Evolutionary conservation across 2,888 invertebrate genomes (phyloP).

Genomic region (Aleiodes leptofemur): DNA sequence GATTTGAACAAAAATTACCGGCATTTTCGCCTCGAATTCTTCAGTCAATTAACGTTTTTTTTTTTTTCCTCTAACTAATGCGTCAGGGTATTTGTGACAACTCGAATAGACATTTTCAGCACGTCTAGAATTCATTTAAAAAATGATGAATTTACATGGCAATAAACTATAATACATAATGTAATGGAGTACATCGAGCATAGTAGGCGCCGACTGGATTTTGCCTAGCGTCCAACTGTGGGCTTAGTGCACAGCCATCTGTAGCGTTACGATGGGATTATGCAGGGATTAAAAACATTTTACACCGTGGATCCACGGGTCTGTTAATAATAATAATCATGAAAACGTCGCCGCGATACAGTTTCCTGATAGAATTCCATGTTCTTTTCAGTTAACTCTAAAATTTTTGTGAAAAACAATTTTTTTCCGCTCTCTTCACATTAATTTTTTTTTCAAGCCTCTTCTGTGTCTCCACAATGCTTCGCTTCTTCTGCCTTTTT

Average conservation of each 20-base stretch:
- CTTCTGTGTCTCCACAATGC: not conserved
- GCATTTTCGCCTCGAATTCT: not conserved
- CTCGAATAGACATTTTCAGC: not conserved
- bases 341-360: slow-evolving; percentile 43
- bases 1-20: no score
- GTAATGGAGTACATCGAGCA: slow-evolving; percentile 35
- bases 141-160: slow-evolving; percentile 19
- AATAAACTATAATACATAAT: slow-evolving; percentile 31
- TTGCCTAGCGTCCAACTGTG: slow-evolving; percentile 35
- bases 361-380: slow-evolving; percentile 39
- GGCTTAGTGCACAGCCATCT: slow-evolving; percentile 61
- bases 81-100: not conserved
- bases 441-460: not conserved
- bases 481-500: not conserved
- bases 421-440: not conserved
- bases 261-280: slow-evolving; percentile 63
- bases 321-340: slow-evolving; percentile 62
- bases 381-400: not conserved
- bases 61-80: not conserved
- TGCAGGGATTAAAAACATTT: slow-evolving; percentile 63
- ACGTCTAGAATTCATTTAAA: slow-evolving; percentile 2
- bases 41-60: not conserved
- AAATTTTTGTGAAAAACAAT: slow-evolving; percentile 8
- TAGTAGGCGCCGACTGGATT: slow-evolving; percentile 35
- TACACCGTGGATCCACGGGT: slow-evolving; percentile 57